These are phyloP conservation scores for Tipula confusa DNA, from an alignment of 2,888 invertebrate species.

Conservation along the genomic window DNA sequence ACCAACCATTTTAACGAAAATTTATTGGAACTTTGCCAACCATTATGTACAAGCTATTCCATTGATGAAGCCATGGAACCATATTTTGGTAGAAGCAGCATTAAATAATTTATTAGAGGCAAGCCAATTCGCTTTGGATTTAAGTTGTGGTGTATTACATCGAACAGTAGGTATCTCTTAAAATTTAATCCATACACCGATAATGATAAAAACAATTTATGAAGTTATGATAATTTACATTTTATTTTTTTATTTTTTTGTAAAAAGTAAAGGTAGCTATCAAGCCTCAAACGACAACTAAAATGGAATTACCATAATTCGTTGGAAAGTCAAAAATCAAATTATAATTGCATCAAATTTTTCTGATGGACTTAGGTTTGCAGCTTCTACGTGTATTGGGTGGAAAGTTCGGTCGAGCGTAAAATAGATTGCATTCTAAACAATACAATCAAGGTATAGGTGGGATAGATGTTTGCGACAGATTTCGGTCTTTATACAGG, in stretches of 20 bases:
- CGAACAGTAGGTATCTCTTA: neutral
- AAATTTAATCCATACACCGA: neutral
- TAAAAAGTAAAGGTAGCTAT: neutral
- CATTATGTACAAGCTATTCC: neutral
- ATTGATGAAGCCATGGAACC: neutral
- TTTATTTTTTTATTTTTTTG: neutral
- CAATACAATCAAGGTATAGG: too few relatives aligned
- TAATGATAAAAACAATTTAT: neutral
- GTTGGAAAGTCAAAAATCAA: neutral
- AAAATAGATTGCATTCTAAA: too few relatives aligned
- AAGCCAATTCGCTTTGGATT: neutral
- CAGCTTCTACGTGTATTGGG: too few relatives aligned
- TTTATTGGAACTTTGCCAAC: neutral
- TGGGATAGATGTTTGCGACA: neutral
- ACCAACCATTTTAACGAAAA: neutral
- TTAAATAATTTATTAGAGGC: neutral
- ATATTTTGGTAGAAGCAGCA: neutral
- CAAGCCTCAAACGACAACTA: neutral
- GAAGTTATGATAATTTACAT: neutral
- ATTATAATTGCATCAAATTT: neutral
- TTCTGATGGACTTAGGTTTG: too few relatives aligned
- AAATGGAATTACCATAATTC: neutral
- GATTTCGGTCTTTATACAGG: neutral
- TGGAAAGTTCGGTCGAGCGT: too few relatives aligned
- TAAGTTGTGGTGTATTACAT: neutral